Base-by-base conservation (phyloP, 2,888 invertebrate species). In the Scotopteryx bipunctaria region DNA sequence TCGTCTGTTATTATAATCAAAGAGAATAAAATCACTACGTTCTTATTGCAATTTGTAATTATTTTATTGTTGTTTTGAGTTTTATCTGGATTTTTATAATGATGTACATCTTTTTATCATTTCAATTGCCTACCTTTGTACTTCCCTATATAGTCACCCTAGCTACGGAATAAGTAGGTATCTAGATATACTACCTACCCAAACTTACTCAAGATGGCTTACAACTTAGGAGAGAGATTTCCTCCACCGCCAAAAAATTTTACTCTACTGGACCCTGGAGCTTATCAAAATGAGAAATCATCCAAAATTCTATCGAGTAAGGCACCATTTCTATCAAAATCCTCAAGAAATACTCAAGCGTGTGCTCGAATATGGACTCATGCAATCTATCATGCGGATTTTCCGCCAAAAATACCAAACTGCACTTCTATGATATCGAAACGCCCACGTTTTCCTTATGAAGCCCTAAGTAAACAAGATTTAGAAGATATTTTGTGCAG, bases 381-480 rank as follows among this genome's bases (percentile, higher is more conserved):
- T 45, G 66, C 71, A 5, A 63, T 82, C 6, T 83, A 86, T 54
- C 36, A 76, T 52, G 47, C 62, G 2, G 52, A 51, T 27, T 31
- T 56, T 8, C 62, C 62, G 1, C 37, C 36, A 6, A 76, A 64
- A 59, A 81, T 86, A 50, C 72, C 71, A 33, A 86, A 87, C 60
- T 75, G 75, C 51, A 65, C 82, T 2, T 65, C 78, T 13, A 59
- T 88, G 25, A 73, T 61, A 49, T 81, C 84, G 1, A 86, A 78
- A 62, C 47, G 59, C 1, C 81, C 83, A 13, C 72, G 88, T 27
- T 88, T 89, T 61, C 72, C 82, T 0, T 84, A 86, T 56, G 75
- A 85, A 67, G 64, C 75, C 2, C 66, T 80, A 4, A 78, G 71
- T 50, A 63, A 74, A 56, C 70, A 82, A 66, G 82, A 84, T 52